Conservation (phyloP, 2,113 vertebrate genomes). For the Corydoras maculifer region DNA sequence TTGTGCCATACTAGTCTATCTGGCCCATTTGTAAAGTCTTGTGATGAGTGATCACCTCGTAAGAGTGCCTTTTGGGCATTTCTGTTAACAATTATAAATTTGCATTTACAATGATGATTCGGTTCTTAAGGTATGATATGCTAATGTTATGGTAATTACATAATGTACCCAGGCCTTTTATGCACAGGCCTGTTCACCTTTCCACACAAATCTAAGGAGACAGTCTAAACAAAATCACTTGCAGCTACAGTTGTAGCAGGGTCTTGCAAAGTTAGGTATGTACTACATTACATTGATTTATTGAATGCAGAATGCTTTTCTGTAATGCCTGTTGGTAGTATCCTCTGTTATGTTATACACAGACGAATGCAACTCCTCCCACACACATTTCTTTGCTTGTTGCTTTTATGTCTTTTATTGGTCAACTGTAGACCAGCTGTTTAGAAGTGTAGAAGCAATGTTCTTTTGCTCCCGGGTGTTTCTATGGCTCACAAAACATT, state of each 20-base stretch:
- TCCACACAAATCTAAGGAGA: conserved; percentile 25
- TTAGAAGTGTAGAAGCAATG: conserved; percentile 65
- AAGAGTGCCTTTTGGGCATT: conserved; percentile 21
- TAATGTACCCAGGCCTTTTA: conserved; percentile 6
- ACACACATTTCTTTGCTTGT: conserved; percentile 55
- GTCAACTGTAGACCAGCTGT: conserved; percentile 88
- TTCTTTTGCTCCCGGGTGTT: conserved; percentile 35
- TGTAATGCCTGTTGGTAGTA: conserved; percentile 73
- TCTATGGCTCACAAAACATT: conserved; percentile 32
- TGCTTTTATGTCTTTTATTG: conserved; percentile 79
- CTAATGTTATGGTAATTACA: conserved; percentile 18
- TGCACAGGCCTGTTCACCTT: conserved; percentile 13
- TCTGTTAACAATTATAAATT: conserved; percentile 35
- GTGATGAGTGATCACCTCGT: conserved; percentile 18
- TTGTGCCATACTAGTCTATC: conserved; percentile 16
- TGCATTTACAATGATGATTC: conserved; percentile 18
- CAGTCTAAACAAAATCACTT: conserved; percentile 23
- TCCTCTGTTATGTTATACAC: conserved; percentile 53
- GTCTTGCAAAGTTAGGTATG: conserved; percentile 63
- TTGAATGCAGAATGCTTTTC: conserved; percentile 68
- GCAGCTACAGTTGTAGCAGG: conserved; percentile 59
- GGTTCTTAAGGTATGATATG: conserved; percentile 7
- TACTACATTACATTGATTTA: conserved; percentile 73
- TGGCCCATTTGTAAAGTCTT: conserved; percentile 15
- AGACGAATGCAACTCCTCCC: conserved; percentile 38